Evolutionary conservation across 2,797 vertebrate species (phyloP).

Genomic region (Falco biarmicus): DNA sequence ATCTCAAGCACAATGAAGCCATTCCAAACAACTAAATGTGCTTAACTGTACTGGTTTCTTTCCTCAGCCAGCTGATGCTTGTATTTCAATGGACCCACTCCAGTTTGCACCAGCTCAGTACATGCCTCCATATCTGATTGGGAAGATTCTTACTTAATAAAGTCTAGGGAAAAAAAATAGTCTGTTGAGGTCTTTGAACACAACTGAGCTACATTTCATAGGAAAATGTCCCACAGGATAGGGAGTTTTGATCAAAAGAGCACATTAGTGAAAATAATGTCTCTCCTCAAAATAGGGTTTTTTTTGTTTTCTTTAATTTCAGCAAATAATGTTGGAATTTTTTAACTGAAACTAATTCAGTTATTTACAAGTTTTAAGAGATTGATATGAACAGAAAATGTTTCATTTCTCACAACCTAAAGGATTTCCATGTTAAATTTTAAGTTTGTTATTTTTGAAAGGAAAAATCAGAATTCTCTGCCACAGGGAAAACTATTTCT

Average conservation of each 20-base stretch:
- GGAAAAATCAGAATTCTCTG: not conserved
- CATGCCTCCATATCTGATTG: not conserved
- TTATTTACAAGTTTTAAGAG: not conserved
- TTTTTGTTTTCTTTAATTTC: not conserved
- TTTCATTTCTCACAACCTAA: not conserved
- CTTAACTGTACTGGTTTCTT: not conserved
- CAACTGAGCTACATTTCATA: not conserved
- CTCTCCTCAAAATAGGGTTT: not conserved
- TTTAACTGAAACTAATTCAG: not conserved
- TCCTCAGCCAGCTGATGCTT: not conserved
- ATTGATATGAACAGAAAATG: not conserved
- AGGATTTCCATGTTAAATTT: not conserved
- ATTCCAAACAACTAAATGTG: constrained; percentile 30
- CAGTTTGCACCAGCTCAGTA: not conserved
- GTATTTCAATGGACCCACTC: not conserved
- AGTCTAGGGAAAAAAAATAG: not conserved
- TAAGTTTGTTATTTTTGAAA: not conserved
- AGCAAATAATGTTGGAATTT: not conserved
- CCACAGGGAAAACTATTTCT: not conserved
- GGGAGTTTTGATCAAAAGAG: not conserved
- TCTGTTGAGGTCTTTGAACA: not conserved
- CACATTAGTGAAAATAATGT: not conserved
- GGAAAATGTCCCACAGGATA: not conserved
- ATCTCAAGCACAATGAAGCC: not conserved
- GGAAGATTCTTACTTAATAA: not conserved